phyloP scores from a whole-genome alignment of 2,888 invertebrate species.

The Holacanthella duospinosa region DNA sequence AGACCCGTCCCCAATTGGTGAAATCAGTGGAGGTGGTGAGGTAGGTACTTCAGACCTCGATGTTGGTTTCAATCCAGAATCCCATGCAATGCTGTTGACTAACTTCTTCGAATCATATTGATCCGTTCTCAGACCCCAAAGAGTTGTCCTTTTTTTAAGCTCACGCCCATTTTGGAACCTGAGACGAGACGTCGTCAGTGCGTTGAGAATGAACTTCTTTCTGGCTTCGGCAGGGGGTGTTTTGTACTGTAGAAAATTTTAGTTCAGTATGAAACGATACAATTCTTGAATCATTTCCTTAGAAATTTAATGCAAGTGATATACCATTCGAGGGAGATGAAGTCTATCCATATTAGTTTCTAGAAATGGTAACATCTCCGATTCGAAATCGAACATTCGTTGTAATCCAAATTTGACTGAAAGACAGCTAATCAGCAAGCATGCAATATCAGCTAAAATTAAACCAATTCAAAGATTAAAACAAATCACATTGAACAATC shows the following conservation, averaged over 20 bases:
- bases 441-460: conserved; percentile 26
- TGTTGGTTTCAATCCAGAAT: background rate
- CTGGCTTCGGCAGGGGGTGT: conserved; percentile 17
- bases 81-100: background rate
- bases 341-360: conserved; percentile 23
- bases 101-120: background rate
- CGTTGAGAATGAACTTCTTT: conserved; percentile 19
- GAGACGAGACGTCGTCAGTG: conserved; percentile 29
- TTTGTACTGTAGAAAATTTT: conserved; percentile 33
- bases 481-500: background rate
- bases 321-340: conserved; percentile 34
- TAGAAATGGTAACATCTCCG: conserved; percentile 31
- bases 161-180: conserved; percentile 25
- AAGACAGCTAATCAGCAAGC: conserved; percentile 32
- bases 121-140: conserved; percentile 18
- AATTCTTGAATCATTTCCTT: background rate
- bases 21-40: background rate
- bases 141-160: conserved; percentile 11
- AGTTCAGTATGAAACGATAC: no score
- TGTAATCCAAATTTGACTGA: conserved; percentile 21
- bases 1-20: no score
- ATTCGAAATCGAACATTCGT: conserved; percentile 32
- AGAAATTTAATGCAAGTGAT: background rate
- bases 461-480: background rate
- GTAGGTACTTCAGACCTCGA: background rate